Percentiles rank a stretch among this genome's conserved stretches.
phyloP scores from a whole-genome alignment of 2,113 vertebrate genomes.

The Cebus imitator region DNA sequence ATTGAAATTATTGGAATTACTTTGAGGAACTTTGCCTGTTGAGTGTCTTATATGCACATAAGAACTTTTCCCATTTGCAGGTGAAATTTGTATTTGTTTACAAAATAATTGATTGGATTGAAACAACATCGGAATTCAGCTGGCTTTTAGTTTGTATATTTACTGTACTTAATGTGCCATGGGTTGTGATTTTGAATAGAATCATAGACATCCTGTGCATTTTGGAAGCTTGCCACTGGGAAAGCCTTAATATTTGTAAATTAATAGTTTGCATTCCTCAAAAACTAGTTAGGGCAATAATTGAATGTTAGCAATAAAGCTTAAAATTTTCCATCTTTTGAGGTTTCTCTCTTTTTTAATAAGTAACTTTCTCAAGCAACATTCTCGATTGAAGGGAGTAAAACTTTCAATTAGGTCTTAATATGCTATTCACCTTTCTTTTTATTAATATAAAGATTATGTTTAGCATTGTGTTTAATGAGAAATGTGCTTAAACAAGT shows the following conservation, averaged over 20 bases:
- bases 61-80: slow-evolving; percentile 78
- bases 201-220: slow-evolving; percentile 74
- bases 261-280: slow-evolving; percentile 74
- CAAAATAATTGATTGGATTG: slow-evolving; percentile 75
- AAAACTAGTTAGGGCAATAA: slow-evolving; percentile 67
- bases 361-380: slow-evolving; percentile 62
- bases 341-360: slow-evolving; percentile 65
- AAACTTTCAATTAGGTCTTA: slow-evolving; percentile 72
- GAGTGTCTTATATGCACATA: slow-evolving; percentile 71
- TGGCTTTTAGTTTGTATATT: slow-evolving; percentile 74
- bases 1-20: slow-evolving; percentile 81
- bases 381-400: slow-evolving; percentile 64
- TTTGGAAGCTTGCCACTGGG: slow-evolving; percentile 74
- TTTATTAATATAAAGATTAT: slow-evolving; percentile 10
- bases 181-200: slow-evolving; percentile 76
- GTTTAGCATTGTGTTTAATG: slow-evolving; percentile 46
- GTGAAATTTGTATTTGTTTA: slow-evolving; percentile 70
- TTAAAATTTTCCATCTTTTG: slow-evolving; percentile 72
- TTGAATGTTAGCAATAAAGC: slow-evolving; percentile 70
- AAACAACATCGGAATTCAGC: slow-evolving; percentile 69
- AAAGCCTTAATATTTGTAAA: slow-evolving; percentile 75
- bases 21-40: slow-evolving; percentile 81
- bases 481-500: slow-evolving; percentile 50
- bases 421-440: slow-evolving; percentile 56
- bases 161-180: slow-evolving; percentile 69